Percentiles rank a stretch among this genome's conserved stretches.
Evolutionary conservation across 2,888 invertebrate species (phyloP).

Genomic region (Agrotis segetum): DNA sequence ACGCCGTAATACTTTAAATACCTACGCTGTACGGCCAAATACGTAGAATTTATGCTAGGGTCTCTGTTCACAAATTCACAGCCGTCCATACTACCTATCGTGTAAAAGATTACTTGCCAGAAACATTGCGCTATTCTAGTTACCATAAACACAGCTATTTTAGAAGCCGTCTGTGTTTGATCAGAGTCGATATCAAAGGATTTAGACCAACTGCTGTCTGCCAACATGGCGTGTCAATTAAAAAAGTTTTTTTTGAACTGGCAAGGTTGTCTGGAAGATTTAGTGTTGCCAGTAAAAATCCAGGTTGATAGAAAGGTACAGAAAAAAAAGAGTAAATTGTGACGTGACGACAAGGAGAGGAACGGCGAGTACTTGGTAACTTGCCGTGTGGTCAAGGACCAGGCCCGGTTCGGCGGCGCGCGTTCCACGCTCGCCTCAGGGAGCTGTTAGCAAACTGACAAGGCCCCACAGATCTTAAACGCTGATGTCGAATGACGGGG

Average conservation of each 20-base stretch:
- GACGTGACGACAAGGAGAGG: no score
- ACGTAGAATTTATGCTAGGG: no score
- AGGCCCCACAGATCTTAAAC: no score
- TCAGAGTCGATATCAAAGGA: constrained; percentile 69
- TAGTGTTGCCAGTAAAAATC: constrained; percentile 25
- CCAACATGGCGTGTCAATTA: constrained; percentile 60
- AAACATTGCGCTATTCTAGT: constrained; percentile 59
- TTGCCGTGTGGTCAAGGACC: no score
- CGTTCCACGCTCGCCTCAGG: no score
- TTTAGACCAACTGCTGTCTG: constrained; percentile 47
- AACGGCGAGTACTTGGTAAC: no score
- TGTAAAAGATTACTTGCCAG: constrained; percentile 54
- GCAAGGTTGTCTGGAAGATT: constrained; percentile 57
- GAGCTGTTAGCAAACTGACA: no score
- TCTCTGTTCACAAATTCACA: constrained; percentile 27
- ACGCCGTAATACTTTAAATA: no score
- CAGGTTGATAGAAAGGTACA: constrained; percentile 7
- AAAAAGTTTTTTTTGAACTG: constrained; percentile 52
- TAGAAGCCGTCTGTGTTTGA: constrained; percentile 72
- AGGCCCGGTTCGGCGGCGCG: no score
- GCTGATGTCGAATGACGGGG: no score
- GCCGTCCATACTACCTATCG: constrained; percentile 33
- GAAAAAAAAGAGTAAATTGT: no score
- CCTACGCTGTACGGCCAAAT: no score
- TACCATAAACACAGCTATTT: constrained; percentile 74